Base-by-base conservation (phyloP, 2,797 vertebrate genomes). In the Eulemur albifrons region DNA sequence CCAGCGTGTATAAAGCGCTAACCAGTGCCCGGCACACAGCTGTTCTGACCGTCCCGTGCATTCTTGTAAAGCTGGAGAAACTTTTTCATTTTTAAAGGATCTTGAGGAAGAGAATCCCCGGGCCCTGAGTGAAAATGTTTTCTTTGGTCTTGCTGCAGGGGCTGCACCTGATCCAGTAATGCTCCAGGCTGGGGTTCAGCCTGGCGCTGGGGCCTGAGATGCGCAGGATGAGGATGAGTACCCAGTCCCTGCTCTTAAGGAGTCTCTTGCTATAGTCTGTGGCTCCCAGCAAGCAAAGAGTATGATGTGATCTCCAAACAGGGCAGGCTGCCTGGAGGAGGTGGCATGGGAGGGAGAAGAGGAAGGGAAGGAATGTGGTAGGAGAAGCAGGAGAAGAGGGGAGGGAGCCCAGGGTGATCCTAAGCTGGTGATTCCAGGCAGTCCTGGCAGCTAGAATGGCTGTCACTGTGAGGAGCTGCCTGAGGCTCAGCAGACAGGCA, bases 51-150 rank as follows among this genome's bases (percentile, higher is more conserved):
- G 15, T 13, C 0, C 17, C 2, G 9, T 12, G 20, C 38, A 14
- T 59, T 59, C 65, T 70, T 43, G 27, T 65, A 38, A 88, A 84
- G 43, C 1, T 75, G 13, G 65, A 43, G 38, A 32, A 69, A 2
- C 43, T 17, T 73, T 50, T 65, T 25, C 38, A 67, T 21, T 85
- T 91, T 43, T 80, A 81, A 82, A 86, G 75, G 25, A 45, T 57
- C 18, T 70, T 11, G 9, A 75, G 12, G 10, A 9, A 48, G 48
- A 21, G 48, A 65, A 40, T 63, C 27, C 54, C 38, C 2, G 15
- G 10, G 5, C 25, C 25, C 43, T 59, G 50, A 77, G 76, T 27
- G 1, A 5, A 75, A 73, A 18, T 1, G 12, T 65, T 52, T 89
- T 69, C 92, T 48, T 77, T 5, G 9, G 63, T 69, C 77, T 90